Evolutionary conservation across 2,797 vertebrate species (phyloP), one percentile per base, ranked within the genome.

Genomic region (Serranus cabrilla): DNA sequence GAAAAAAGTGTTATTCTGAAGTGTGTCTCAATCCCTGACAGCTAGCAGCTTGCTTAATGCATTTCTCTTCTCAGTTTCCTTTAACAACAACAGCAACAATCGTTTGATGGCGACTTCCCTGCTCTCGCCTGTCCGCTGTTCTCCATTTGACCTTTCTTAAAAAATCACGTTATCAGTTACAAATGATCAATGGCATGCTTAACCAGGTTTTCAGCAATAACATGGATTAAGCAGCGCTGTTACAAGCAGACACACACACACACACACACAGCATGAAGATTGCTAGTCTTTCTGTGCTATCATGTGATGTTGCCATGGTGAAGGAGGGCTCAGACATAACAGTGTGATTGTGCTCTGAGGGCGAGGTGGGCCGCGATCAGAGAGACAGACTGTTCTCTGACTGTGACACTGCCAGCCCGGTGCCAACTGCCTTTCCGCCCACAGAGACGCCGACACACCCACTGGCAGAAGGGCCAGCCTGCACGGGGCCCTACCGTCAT

Each of bases 281-380:
- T 80, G 77, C 75, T 37, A 68, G 66, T 78, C 76, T 71, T 54
- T 77, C 68, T 54, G 55, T 64, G 81, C 69, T 20, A 80, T 92
- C 93, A 92, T 91, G 90, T 92, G 92, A 92, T 83, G 84, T 89
- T 93, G 82, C 87, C 85, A 89, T 92, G 81, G 87, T 37, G 49
- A 90, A 82, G 73, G 58, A 86, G 81, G 77, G 76, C 76, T 80
- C 82, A 82, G 89, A 91, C 91, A 93, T 90, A 93, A 94, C 88
- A 81, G 89, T 70, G 86, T 20, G 87, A 93, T 93, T 94, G 94
- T 93, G 78, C 85, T 89, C 81, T 1, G 74, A 70, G 89, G 81
- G 78, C 49, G 74, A 92, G 88, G 90, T 86, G 87, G 91, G 89
- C 59, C 58, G 84, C 25, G 87, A 91, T 91, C 89, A 89, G 90